Percentiles rank a stretch among this genome's conserved stretches.
phyloP scores from a whole-genome alignment of 1,140 invertebrate species.

The Octopus bimaculoides region DNA sequence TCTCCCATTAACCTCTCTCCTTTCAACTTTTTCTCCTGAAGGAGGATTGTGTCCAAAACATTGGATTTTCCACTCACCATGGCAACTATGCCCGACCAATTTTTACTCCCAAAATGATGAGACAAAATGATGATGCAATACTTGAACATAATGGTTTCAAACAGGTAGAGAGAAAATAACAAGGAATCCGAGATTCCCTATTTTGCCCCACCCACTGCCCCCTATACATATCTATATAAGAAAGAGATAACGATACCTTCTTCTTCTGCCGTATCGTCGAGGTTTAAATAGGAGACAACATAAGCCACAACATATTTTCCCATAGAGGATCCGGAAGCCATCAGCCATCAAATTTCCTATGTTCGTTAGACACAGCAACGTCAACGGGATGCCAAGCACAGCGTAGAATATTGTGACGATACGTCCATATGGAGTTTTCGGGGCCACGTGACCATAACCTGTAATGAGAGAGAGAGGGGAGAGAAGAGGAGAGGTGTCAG shows the following conservation, averaged over 20 bases:
- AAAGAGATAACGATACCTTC: background rate
- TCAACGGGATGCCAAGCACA: conserved; percentile 94
- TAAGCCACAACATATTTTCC: conserved; percentile 77
- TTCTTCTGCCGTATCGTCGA: background rate
- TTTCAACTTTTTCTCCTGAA: too few species aligned
- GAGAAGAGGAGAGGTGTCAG: background rate
- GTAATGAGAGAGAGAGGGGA: conserved; percentile 28
- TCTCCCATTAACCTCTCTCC: too few species aligned
- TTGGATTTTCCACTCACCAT: too few species aligned
- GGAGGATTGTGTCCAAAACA: too few species aligned
- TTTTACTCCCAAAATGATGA: too few species aligned
- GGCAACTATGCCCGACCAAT: too few species aligned
- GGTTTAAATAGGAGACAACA: conserved; percentile 22
- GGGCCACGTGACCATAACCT: conserved; percentile 94
- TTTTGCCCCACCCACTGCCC: too few species aligned
- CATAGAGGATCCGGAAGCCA: conserved; percentile 92
- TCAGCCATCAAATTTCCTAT: conserved; percentile 94
- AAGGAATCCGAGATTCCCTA: too few species aligned
- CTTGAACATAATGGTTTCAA: too few species aligned
- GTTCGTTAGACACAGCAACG: conserved; percentile 85
- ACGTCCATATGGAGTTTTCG: conserved; percentile 84
- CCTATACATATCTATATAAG: too few species aligned
- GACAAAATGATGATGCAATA: too few species aligned
- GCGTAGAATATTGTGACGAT: conserved; percentile 91
- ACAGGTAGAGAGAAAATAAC: too few species aligned